phyloP scores from a whole-genome alignment of 2,113 vertebrate genomes.

The Pelecanus crispus region DNA sequence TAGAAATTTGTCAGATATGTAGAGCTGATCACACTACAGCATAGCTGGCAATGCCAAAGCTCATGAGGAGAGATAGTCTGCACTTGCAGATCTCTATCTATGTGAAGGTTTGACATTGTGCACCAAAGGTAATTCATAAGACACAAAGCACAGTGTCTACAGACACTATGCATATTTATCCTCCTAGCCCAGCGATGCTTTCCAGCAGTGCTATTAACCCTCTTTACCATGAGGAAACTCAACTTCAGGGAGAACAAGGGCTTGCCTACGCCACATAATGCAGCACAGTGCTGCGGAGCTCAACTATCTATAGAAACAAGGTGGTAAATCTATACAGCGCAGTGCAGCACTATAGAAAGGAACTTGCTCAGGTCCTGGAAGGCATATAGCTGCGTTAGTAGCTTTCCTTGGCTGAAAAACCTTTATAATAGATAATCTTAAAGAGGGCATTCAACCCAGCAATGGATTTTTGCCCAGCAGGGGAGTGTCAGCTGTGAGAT shows the following conservation, averaged over 20 bases:
- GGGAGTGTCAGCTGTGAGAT: not conserved
- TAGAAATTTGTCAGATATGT: accelerated
- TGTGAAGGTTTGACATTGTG: not conserved
- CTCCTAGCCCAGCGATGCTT: not conserved
- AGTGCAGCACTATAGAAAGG: not conserved
- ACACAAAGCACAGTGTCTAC: not conserved
- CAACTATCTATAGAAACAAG: not conserved
- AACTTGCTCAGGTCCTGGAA: not conserved
- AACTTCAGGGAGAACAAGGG: not conserved
- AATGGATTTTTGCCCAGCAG: not conserved
- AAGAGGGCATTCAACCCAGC: not conserved
- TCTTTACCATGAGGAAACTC: not conserved
- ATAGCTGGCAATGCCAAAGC: not conserved
- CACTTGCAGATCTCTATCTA: not conserved
- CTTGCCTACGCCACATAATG: accelerated
- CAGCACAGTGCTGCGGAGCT: not conserved
- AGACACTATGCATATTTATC: not conserved
- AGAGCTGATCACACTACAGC: not conserved
- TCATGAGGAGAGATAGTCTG: not conserved
- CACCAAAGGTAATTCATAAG: not conserved
- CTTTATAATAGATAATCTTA: not conserved
- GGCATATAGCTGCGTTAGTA: not conserved
- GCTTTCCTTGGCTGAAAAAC: not conserved
- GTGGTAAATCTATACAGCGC: not conserved
- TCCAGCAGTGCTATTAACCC: not conserved